Evolutionary conservation across 2,113 vertebrate species (phyloP), one percentile per base, ranked within the genome.

Genomic region (Acrocephalus kingi): DNA sequence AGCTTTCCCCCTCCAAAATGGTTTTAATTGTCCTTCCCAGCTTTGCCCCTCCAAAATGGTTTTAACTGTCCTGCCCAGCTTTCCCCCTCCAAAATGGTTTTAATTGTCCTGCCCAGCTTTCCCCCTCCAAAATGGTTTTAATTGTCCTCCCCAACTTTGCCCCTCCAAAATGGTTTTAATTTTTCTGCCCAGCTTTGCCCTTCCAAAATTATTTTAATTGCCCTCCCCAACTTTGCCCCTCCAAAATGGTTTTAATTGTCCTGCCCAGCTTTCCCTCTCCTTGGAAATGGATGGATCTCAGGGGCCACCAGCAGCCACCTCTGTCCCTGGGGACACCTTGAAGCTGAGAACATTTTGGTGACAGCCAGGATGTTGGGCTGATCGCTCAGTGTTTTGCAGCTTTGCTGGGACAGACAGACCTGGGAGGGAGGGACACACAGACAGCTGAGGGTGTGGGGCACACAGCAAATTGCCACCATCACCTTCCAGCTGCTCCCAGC

Each of bases 211-310:
- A 8, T 28, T 95, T 84, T 49, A 20, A 22, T 86, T 35, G 35
- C 35, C 35, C 35, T 35, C 35, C 35, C 35, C 35, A 35, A 35
- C 35, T 35, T 35, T 35, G 35, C 35, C 35, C 35, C 35, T 35
- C 35, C 35, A 35, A 35, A 35, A 35, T 21, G 46, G 9, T 28
- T 95, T 84, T 49, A 20, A 22, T 88, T 15, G 3, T 39, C 7
- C 24, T 20, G 23, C 5, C 5, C 7, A 10, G 13, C 23, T 72
- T 82, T 63, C 4, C 3, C 25, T 11, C 2, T 23, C 14, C 27
- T 58, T 8, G 15, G 15, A 56, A 52, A 9, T 0, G 3, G 35
- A 6, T 1, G 9, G 45, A 17, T 56, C 12, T 0, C 1, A 10
- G 15, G 13, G 43, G 24, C 37, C 48, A 54, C 51, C 46, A 24